Percentiles rank a stretch among this genome's conserved stretches.
phyloP scores from a whole-genome alignment of 2,113 vertebrate species.

The Calidris pugnax region DNA sequence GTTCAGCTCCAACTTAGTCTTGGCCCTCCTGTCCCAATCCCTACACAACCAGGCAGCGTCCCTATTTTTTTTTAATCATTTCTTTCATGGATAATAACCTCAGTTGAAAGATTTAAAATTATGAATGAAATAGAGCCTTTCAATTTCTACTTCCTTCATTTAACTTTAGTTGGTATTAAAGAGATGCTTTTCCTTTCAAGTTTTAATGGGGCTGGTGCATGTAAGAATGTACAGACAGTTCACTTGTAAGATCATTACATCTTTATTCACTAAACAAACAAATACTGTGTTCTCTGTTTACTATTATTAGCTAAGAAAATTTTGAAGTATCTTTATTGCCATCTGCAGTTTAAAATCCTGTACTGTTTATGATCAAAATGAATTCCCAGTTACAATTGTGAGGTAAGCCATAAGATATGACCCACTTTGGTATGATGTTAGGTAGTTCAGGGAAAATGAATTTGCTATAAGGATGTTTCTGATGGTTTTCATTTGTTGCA shows the following conservation, averaged over 20 bases:
- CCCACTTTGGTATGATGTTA: neutral
- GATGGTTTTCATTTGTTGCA: neutral
- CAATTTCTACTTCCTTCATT: neutral
- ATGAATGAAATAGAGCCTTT: neutral
- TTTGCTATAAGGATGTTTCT: constrained; percentile 8
- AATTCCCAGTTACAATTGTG: neutral
- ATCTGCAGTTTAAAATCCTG: neutral
- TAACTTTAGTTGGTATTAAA: neutral
- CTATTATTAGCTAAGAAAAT: neutral
- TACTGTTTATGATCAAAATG: neutral
- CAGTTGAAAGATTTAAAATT: neutral
- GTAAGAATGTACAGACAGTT: neutral
- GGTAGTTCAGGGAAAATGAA: neutral
- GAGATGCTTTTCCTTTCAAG: neutral
- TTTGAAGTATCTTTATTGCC: neutral
- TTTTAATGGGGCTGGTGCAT: neutral
- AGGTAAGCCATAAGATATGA: neutral
- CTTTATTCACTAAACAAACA: neutral
- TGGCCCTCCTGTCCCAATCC: neutral
- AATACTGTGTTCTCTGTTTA: neutral
- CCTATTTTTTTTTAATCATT: neutral
- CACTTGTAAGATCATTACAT: neutral
- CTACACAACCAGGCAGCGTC: neutral
- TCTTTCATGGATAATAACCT: neutral
- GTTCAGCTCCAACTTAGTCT: neutral